phyloP scores from a whole-genome alignment of 2,113 vertebrate genomes.

The Maccullochella peelii region DNA sequence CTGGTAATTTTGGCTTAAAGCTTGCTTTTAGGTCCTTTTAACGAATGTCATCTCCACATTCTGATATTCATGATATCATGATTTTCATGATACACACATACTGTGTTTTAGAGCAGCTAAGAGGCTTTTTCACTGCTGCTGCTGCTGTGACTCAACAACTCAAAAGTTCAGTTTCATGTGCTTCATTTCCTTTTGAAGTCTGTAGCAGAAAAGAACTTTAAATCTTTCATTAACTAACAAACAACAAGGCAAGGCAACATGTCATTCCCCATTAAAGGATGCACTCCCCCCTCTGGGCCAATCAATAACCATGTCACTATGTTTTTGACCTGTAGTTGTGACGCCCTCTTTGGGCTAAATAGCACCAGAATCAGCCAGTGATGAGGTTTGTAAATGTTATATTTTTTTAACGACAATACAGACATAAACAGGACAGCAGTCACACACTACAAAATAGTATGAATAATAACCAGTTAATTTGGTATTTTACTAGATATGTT shows the following conservation, averaged over 20 bases:
- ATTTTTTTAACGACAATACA: not conserved
- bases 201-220: not conserved
- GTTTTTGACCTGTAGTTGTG: conserved; percentile 21
- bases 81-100: not conserved
- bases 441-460: not conserved
- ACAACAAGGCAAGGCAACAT: not conserved
- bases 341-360: conserved; percentile 13
- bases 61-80: not conserved
- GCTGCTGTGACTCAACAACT: not conserved
- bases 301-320: not conserved
- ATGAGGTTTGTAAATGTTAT: not conserved
- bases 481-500: not conserved
- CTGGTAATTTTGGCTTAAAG: conserved; percentile 23
- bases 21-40: conserved; percentile 24
- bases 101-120: not conserved
- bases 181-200: not conserved
- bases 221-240: not conserved
- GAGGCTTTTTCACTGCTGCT: not conserved
- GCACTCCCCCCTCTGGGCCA: not conserved
- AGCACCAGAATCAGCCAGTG: not conserved
- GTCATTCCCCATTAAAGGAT: not conserved
- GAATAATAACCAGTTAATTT: not conserved
- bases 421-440: not conserved
- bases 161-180: not conserved
- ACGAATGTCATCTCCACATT: conserved; percentile 15